Evolutionary conservation across 2,888 invertebrate genomes (phyloP).

Genomic region (Dromius quadrimaculatus): DNA sequence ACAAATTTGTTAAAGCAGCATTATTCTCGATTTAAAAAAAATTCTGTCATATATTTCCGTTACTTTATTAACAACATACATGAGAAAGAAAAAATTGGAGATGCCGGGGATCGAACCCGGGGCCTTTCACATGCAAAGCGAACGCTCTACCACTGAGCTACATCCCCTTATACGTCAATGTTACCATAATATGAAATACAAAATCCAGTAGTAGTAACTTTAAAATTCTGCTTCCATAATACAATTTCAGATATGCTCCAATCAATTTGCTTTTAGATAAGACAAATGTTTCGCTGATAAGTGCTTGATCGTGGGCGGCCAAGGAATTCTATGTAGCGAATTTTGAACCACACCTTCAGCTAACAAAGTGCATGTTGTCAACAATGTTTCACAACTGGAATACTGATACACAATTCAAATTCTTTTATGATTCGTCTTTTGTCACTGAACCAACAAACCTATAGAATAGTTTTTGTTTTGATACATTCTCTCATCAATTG

Average conservation of each 20-base stretch:
- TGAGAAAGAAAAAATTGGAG: conserved; percentile 73
- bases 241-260: neutral
- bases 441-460: neutral
- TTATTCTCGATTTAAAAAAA: too few relatives aligned
- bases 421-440: conserved; percentile 12
- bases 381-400: conserved; percentile 6
- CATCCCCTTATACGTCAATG: conserved; percentile 73
- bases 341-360: conserved; percentile 23
- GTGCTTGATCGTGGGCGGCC: conserved; percentile 19
- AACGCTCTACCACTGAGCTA: conserved; percentile 99
- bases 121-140: conserved; percentile 99
- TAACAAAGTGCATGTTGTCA: conserved; percentile 25
- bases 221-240: too few relatives aligned
- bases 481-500: too few relatives aligned
- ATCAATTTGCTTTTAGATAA: conserved; percentile 4
- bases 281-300: conserved; percentile 24
- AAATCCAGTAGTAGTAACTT: too few relatives aligned
- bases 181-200: too few relatives aligned
- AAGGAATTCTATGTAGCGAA: conserved; percentile 24
- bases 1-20: too few relatives aligned
- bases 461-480: too few relatives aligned
- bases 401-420: conserved; percentile 7
- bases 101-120: conserved; percentile 99
- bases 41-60: too few relatives aligned
- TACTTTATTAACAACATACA: too few relatives aligned